A percentile compares a stretch with the other conserved stretches of the same genome.
Conservation (phyloP, 2,113 vertebrate genomes). For the Geococcyx californianus region DNA sequence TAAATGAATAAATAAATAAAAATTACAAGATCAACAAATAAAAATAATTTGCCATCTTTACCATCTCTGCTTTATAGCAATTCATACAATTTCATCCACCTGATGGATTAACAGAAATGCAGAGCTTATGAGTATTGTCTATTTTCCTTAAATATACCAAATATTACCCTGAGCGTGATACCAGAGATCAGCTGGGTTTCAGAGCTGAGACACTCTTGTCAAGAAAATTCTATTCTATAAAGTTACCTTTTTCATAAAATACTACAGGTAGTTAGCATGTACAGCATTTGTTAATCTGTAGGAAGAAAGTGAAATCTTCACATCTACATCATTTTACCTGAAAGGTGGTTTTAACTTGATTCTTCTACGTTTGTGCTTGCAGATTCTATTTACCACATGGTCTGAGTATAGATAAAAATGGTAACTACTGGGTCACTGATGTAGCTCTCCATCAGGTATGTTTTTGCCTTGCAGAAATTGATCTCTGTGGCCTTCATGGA, state of each 20-base stretch:
- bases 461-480: neutral
- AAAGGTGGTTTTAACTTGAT: neutral
- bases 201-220: neutral
- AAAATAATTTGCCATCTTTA: neutral
- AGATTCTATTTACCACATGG: constrained; percentile 98
- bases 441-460: constrained; percentile 97
- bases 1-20: too few species aligned
- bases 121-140: neutral
- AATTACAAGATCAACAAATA: neutral
- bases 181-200: neutral
- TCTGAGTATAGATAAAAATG: constrained; percentile 86
- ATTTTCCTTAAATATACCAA: neutral
- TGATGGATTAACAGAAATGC: neutral
- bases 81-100: neutral
- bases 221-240: neutral
- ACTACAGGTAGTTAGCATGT: neutral
- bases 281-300: neutral
- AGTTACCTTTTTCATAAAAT: neutral
- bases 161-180: neutral
- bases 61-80: neutral
- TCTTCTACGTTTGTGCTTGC: constrained; percentile 36
- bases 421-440: constrained; percentile 96
- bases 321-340: neutral
- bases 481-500: neutral
- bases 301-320: neutral